Conservation (phyloP, 2,113 vertebrate genomes). For the Gymnorhina tibicen region DNA sequence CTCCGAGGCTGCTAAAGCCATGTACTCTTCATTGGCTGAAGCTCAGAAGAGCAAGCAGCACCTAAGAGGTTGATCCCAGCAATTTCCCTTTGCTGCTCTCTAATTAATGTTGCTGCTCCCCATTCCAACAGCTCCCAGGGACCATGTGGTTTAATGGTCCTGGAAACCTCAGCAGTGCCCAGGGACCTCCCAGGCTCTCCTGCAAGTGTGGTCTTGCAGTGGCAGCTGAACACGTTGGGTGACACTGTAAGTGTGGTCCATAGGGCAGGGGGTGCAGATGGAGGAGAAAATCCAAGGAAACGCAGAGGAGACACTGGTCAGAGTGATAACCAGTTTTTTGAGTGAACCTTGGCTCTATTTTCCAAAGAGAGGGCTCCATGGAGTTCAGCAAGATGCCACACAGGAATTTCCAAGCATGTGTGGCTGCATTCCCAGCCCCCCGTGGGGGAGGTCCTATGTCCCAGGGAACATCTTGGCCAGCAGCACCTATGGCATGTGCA, state of each 20-base stretch:
- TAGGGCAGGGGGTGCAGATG: neutral
- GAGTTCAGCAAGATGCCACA: neutral
- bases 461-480: neutral
- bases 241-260: neutral
- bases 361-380: neutral
- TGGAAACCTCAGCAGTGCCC: neutral
- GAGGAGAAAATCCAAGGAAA: neutral
- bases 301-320: neutral
- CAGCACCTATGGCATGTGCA: neutral
- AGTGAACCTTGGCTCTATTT: neutral
- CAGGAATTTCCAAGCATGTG: neutral
- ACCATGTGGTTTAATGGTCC: fast-evolving
- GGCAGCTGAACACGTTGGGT: fast-evolving
- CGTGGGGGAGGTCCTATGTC: neutral
- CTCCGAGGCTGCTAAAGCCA: neutral
- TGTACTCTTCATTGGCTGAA: neutral
- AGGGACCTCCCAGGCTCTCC: neutral
- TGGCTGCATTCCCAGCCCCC: neutral
- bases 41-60: neutral
- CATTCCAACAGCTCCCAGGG: neutral
- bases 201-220: neutral
- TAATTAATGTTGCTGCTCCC: neutral
- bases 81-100: neutral
- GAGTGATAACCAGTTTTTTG: neutral
- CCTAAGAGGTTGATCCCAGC: neutral